A percentile compares a stretch with the other conserved stretches of the same genome.
Evolutionary conservation across 2,797 vertebrate species (phyloP).

Genomic region (Merluccius polli): DNA sequence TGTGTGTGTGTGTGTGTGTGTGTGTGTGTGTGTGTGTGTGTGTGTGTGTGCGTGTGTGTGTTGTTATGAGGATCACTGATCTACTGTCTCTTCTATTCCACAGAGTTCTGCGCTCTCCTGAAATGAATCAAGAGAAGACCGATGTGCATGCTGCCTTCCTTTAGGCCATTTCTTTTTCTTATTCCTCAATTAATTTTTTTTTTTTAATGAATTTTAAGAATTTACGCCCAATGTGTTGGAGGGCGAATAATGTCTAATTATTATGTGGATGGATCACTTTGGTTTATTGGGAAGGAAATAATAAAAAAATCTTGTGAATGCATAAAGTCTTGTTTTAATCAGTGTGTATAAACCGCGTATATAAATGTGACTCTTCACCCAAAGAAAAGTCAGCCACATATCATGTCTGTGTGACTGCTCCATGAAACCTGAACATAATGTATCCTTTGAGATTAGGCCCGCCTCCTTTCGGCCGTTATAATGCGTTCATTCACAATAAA

Average conservation of each 20-base stretch:
- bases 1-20: constrained; percentile 6
- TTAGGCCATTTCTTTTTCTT: not conserved
- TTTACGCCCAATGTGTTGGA: not conserved
- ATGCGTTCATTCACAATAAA: not conserved
- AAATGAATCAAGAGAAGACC: constrained; percentile 42
- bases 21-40: not conserved
- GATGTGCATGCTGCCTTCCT: not conserved
- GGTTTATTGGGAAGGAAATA: not conserved
- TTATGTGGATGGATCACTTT: not conserved
- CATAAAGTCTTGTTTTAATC: not conserved
- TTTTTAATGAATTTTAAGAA: not conserved
- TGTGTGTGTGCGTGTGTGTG: not conserved
- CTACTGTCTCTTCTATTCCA: constrained; percentile 20
- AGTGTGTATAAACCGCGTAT: not conserved
- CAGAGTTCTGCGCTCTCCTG: constrained; percentile 69
- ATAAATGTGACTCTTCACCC: not conserved
- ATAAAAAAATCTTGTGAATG: not conserved
- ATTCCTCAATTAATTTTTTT: not conserved
- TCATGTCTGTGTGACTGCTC: not conserved
- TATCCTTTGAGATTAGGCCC: not conserved
- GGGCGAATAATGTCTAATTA: not conserved
- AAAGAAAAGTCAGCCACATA: not conserved
- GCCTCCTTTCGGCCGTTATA: not conserved
- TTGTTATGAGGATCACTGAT: constrained; percentile 3
- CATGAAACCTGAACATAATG: not conserved